Percentiles rank a stretch among this genome's conserved stretches.
Evolutionary conservation across 92 coral and sea anemone species (phyloP).

Genomic region (Parazoanthus atlanticus): DNA sequence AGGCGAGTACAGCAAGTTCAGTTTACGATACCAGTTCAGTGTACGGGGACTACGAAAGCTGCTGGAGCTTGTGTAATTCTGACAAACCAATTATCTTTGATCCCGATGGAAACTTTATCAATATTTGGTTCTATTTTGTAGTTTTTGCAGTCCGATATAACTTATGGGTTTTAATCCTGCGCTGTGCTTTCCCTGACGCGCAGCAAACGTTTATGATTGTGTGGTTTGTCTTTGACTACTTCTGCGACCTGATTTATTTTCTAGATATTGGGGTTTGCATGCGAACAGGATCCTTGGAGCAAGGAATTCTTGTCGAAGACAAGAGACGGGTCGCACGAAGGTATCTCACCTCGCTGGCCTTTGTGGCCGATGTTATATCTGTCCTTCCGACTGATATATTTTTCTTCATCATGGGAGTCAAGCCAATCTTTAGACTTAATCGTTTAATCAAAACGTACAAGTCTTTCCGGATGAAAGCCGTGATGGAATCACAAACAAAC

Average conservation of each 20-base stretch:
- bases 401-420: slow-evolving; percentile 69
- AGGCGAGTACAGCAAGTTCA: slow-evolving; percentile 12
- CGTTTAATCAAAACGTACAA: slow-evolving; percentile 83
- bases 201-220: slow-evolving; percentile 69
- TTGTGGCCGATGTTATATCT: slow-evolving; percentile 76
- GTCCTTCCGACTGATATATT: slow-evolving; percentile 80
- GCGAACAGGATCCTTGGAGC: slow-evolving; percentile 86
- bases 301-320: slow-evolving; percentile 83
- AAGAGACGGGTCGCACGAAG: slow-evolving; percentile 56
- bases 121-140: slow-evolving; percentile 82
- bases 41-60: slow-evolving; percentile 39
- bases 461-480: slow-evolving; percentile 77
- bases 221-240: slow-evolving; percentile 86
- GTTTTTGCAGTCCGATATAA: slow-evolving; percentile 91
- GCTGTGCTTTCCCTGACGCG: slow-evolving; percentile 88
- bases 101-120: slow-evolving; percentile 82
- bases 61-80: slow-evolving; percentile 18
- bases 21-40: slow-evolving; percentile 42
- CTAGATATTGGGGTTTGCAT: slow-evolving; percentile 71
- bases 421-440: slow-evolving; percentile 77
- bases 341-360: slow-evolving; percentile 66
- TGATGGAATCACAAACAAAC: slow-evolving; percentile 88
- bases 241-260: slow-evolving; percentile 77
- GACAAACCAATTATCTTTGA: slow-evolving; percentile 70
- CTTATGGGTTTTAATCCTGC: slow-evolving; percentile 82